Base-by-base conservation (phyloP, 2,888 invertebrate genomes). In the Dolomedes plantarius region DNA sequence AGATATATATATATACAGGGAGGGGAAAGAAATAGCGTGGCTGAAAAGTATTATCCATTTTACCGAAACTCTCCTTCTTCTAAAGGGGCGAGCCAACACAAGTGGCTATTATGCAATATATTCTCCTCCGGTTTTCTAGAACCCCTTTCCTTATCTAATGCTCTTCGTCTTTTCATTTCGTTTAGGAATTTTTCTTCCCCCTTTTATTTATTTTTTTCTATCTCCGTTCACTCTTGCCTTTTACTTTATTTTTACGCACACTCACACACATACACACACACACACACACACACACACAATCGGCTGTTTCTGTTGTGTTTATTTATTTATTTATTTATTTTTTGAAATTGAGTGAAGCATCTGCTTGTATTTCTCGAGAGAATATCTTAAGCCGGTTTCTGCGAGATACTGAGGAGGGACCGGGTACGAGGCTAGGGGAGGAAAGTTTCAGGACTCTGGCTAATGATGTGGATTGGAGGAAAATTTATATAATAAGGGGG, bases 81-180 rank as follows among this genome's bases (percentile, higher is more conserved):
- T 19, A 64, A 64, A 23, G n/a, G n/a, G n/a, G n/a, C n/a, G n/a
- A n/a, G n/a, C n/a, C 67, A 67, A 31, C 67, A 27, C 67, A 67
- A 67, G 76, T 76, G 82, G 76, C 76, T 64, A 82, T 82, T 76
- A 82, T 64, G 71, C 62, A 76, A 76, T 76, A 76, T 65, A 82
- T 82, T 69, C 56, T 62, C 62, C 23, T 27, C 62, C n/a, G n/a
- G n/a, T n/a, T n/a, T n/a, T n/a, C n/a, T n/a, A n/a, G n/a, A 19
- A 27, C 1, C 27, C 62, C 62, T 13, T 23, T 62, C 23, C 23
- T 62, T 64, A 75, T 75, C 36, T 75, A 27, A n/a, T 23, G 27
- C 27, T 41, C 23, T 69, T 39, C 69, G 62, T 62, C 62, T 62
- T 19, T 62, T 62, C 69, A 62, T 62, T 23, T 62, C 27, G 11